Conservation (phyloP, 2,797 vertebrate genomes). For the Malurus splendens region DNA sequence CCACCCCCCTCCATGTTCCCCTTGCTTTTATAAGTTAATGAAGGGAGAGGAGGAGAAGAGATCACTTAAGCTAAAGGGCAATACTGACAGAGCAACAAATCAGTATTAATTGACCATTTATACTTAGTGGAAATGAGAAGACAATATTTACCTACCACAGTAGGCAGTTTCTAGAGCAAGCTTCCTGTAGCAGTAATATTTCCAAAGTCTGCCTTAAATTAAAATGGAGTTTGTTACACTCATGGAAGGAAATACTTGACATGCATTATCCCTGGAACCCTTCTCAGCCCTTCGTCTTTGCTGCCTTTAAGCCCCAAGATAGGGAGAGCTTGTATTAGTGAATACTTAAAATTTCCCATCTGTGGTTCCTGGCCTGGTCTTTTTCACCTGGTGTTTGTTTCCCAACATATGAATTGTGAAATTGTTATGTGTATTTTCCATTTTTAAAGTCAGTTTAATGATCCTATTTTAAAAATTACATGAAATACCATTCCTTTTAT, state of each 20-base stretch:
- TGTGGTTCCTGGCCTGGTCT: not conserved
- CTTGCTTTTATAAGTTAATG: not conserved
- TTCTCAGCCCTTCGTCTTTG: not conserved
- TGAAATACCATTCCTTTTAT: not conserved
- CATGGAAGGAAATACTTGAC: not conserved
- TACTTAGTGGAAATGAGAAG: not conserved
- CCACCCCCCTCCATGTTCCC: accelerated
- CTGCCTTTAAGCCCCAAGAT: not conserved
- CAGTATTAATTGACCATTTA: conserved; percentile 4
- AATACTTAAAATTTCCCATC: not conserved
- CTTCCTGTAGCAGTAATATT: not conserved
- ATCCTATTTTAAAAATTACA: not conserved
- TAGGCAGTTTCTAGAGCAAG: not conserved
- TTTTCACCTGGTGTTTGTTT: not conserved
- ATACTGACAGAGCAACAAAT: not conserved
- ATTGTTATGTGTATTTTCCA: not conserved
- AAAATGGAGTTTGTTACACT: not conserved
- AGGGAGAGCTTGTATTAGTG: not conserved
- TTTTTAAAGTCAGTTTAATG: not conserved
- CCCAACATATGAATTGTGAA: not conserved
- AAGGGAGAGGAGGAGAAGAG: not conserved
- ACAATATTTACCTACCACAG: not conserved
- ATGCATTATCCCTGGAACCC: not conserved
- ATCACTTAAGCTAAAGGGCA: conserved; percentile 14
- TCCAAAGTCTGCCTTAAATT: not conserved